phyloP scores from a whole-genome alignment of 2,113 vertebrate species.

The Oncorhynchus tshawytscha region DNA sequence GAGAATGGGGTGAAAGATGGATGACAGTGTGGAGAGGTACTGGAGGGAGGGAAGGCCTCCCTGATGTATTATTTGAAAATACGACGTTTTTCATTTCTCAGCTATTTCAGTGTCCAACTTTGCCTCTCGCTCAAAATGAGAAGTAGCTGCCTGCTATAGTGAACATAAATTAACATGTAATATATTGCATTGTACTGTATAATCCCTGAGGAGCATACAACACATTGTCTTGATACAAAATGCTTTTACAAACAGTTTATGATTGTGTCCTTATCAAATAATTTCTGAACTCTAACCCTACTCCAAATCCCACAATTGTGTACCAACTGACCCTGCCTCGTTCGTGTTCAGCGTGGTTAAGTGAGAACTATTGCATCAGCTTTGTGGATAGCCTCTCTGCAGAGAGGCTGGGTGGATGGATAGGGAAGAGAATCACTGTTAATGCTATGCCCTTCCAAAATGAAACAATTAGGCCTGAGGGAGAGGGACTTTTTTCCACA shows the following conservation, averaged over 20 bases:
- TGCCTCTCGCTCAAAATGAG: background rate
- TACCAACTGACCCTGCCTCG: background rate
- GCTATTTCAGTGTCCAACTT: background rate
- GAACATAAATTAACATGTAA: background rate
- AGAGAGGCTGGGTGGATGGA: slow-evolving; percentile 20
- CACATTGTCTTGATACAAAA: background rate
- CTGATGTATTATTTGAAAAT: slow-evolving; percentile 47
- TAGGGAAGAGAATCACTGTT: slow-evolving; percentile 11
- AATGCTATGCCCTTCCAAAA: slow-evolving; percentile 8
- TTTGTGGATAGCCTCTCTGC: slow-evolving; percentile 39
- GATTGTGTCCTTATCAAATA: background rate
- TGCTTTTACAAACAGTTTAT: background rate
- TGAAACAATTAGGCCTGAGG: slow-evolving; percentile 2
- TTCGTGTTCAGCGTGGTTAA: background rate
- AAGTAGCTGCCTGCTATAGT: background rate
- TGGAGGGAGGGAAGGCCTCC: slow-evolving; percentile 43
- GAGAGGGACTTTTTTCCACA: slow-evolving; percentile 6
- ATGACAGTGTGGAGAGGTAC: slow-evolving; percentile 52
- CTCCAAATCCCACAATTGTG: background rate
- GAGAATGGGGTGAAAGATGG: slow-evolving; percentile 43
- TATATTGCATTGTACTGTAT: background rate
- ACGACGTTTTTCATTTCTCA: too few species aligned
- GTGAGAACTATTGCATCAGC: background rate
- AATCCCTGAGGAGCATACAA: background rate
- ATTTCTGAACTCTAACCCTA: background rate